Percentiles rank a stretch among this genome's conserved stretches.
Evolutionary conservation across 2,888 invertebrate genomes (phyloP).

Genomic region (Tenthredo notha): DNA sequence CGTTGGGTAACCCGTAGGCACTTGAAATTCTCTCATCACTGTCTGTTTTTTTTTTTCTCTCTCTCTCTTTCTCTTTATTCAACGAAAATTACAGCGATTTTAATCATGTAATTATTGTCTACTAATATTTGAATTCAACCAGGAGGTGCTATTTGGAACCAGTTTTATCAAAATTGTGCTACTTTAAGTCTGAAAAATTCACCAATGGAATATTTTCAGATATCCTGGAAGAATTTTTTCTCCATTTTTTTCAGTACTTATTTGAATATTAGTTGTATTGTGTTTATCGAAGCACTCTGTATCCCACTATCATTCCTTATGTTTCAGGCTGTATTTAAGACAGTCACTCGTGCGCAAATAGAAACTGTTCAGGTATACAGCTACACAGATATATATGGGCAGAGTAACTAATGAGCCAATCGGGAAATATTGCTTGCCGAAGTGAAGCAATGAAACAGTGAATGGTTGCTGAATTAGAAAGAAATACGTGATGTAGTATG

Average conservation of each 20-base stretch:
- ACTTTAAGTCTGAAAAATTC: background rate
- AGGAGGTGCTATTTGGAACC: no score
- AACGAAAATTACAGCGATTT: no score
- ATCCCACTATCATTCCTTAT: background rate
- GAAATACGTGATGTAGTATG: background rate
- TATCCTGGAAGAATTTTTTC: background rate
- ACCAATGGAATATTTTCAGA: background rate
- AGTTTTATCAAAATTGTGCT: no score
- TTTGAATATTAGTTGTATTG: background rate
- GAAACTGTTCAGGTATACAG: background rate
- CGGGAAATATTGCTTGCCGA: background rate
- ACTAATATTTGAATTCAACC: no score
- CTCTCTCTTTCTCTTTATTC: no score
- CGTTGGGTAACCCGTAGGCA: no score
- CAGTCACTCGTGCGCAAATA: background rate
- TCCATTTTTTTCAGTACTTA: background rate
- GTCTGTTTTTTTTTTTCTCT: no score
- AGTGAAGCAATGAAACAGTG: background rate
- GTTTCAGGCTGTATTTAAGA: background rate
- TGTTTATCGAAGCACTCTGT: background rate
- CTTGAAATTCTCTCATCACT: no score
- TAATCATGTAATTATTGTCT: no score
- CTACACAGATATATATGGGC: background rate
- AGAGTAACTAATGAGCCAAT: background rate
- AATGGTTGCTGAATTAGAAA: background rate